phyloP scores from a whole-genome alignment of 1,140 invertebrate species.

The Drosophila azteca region DNA sequence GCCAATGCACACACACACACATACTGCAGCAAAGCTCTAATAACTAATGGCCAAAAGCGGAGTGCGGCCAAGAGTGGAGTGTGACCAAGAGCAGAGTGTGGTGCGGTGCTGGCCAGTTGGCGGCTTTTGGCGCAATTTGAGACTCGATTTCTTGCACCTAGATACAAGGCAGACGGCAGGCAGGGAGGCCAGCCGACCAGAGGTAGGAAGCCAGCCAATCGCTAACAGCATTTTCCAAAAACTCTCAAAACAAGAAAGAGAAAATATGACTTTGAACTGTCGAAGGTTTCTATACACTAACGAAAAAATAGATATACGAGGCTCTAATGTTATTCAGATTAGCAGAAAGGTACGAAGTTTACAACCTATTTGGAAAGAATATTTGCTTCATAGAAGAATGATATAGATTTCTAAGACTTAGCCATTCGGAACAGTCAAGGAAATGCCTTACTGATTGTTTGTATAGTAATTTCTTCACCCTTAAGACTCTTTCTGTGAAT shows the following conservation, averaged over 20 bases:
- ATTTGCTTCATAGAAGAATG: too few relatives aligned
- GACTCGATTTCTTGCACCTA: conserved; percentile 75
- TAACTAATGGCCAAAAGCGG: conserved; percentile 69
- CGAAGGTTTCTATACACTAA: conserved; percentile 19
- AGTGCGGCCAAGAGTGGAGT: conserved; percentile 13
- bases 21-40: conserved; percentile 55
- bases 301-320: too few relatives aligned
- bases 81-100: neutral
- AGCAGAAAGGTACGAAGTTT: too few relatives aligned
- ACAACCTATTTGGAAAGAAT: too few relatives aligned
- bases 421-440: too few relatives aligned
- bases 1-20: conserved; percentile 17
- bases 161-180: conserved; percentile 32
- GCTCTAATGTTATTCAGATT: too few relatives aligned
- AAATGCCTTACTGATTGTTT: too few relatives aligned
- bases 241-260: conserved; percentile 39
- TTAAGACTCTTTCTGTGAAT: too few relatives aligned
- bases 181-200: neutral
- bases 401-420: too few relatives aligned
- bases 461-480: too few relatives aligned
- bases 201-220: conserved; percentile 9
- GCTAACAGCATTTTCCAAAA: conserved; percentile 37
- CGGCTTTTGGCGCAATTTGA: conserved; percentile 63
- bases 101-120: conserved; percentile 36
- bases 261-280: conserved; percentile 15